These are phyloP conservation scores for Sycophaga agraensis DNA, from an alignment of 1,140 invertebrate genomes.

Conservation along the genomic window DNA sequence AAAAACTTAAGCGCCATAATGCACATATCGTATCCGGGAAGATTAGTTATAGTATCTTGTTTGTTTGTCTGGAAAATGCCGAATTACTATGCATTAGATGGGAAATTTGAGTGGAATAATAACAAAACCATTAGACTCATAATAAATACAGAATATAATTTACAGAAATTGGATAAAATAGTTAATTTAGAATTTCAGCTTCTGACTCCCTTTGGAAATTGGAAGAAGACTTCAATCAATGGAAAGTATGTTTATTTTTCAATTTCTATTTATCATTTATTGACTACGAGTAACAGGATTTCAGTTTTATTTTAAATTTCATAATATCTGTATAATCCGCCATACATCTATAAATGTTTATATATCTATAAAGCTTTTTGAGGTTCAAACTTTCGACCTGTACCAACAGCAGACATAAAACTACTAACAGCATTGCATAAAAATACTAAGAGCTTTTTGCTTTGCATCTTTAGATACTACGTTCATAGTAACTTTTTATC, in stretches of 20 bases:
- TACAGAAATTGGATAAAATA: conserved; percentile 49
- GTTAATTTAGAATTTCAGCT: conserved; percentile 59
- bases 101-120: conserved; percentile 61
- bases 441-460: no score
- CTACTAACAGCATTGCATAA: no score
- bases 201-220: conserved; percentile 72
- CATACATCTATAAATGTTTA: no score
- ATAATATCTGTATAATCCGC: no score
- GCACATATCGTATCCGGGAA: conserved; percentile 71
- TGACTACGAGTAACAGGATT: no score
- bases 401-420: no score
- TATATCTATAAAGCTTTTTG: no score
- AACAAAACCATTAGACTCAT: conserved; percentile 57
- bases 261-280: no score
- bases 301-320: no score
- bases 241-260: conserved; percentile 56
- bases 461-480: no score
- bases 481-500: no score
- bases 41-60: conserved; percentile 67
- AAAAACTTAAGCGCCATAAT: conserved; percentile 65
- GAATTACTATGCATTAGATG: conserved; percentile 56
- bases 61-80: conserved; percentile 43
- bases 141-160: conserved; percentile 57
- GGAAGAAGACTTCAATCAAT: conserved; percentile 68
- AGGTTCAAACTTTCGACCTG: no score